Percentiles rank a stretch among this genome's conserved stretches.
These are phyloP conservation scores for Rousettus madagascariensis DNA, from an alignment of 2,797 vertebrate genomes.

Conservation along the genomic window DNA sequence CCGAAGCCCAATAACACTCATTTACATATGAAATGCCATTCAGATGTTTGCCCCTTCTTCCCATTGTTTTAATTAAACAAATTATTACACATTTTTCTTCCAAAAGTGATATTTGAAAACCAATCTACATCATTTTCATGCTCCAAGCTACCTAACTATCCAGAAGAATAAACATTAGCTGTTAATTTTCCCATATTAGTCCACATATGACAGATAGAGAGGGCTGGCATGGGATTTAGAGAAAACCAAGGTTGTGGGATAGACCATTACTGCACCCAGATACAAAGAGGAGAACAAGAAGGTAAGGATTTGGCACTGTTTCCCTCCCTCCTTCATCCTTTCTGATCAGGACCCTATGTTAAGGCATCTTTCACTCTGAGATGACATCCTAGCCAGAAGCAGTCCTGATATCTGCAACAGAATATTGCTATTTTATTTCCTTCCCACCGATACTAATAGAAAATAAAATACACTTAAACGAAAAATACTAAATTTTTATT, in stretches of 20 bases:
- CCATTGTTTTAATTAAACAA: neutral
- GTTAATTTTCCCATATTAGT: neutral
- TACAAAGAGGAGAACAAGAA: neutral
- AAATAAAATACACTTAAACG: neutral
- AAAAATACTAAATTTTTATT: neutral
- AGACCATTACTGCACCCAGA: neutral
- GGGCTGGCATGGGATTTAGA: neutral
- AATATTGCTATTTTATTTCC: neutral
- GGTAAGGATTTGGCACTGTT: no score
- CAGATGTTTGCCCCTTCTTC: neutral
- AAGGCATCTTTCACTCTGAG: neutral
- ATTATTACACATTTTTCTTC: neutral
- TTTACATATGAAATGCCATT: neutral
- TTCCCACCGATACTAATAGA: neutral
- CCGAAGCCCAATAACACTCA: neutral
- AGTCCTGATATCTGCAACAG: neutral
- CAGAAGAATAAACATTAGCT: neutral
- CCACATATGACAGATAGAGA: neutral
- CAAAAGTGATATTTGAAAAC: constrained; percentile 3
- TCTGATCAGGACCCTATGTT: neutral
- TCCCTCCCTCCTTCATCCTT: neutral
- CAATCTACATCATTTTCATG: neutral
- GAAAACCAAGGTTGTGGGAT: neutral
- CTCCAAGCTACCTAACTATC: neutral
- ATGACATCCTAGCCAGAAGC: neutral